Percentiles rank a stretch among this genome's conserved stretches.
phyloP scores from a whole-genome alignment of 2,888 invertebrate species.

The Idaea aversata region DNA sequence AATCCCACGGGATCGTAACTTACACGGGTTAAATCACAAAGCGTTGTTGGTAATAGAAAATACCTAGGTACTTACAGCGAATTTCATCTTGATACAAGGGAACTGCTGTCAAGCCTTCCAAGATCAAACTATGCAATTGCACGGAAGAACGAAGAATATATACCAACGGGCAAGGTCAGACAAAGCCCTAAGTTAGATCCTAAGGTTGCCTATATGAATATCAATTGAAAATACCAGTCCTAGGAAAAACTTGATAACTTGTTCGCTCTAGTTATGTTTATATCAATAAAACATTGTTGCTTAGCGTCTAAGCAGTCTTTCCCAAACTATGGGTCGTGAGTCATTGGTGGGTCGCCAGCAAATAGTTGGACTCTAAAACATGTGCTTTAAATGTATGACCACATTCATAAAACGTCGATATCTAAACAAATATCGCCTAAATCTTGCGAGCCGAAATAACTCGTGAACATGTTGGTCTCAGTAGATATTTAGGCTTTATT shows the following conservation, averaged over 20 bases:
- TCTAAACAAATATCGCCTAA: too few species aligned
- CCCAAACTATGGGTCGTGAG: too few species aligned
- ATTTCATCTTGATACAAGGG: slow-evolving; percentile 75
- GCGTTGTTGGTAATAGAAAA: too few species aligned
- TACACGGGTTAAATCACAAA: background rate
- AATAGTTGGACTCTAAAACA: too few species aligned
- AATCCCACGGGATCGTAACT: too few species aligned
- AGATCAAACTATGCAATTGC: slow-evolving; percentile 67
- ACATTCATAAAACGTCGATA: too few species aligned
- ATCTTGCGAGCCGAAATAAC: too few species aligned
- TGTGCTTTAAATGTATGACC: too few species aligned
- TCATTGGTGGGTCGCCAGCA: too few species aligned
- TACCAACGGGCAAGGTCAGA: slow-evolving; percentile 64
- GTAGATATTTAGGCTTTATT: too few species aligned
- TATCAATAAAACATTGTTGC: slow-evolving; percentile 40
- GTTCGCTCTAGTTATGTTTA: slow-evolving; percentile 46
- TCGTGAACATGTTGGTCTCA: too few species aligned
- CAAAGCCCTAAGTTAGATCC: slow-evolving; percentile 45
- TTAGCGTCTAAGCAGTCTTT: background rate
- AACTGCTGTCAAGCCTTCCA: slow-evolving; percentile 72
- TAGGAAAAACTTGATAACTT: slow-evolving; percentile 44
- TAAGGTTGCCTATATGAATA: slow-evolving; percentile 69
- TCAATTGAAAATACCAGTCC: slow-evolving; percentile 59
- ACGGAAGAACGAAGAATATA: slow-evolving; percentile 61
- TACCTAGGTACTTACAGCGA: slow-evolving; percentile 55